These are phyloP conservation scores for Diarsia mendica DNA, from an alignment of 2,888 invertebrate species.

Conservation along the genomic window DNA sequence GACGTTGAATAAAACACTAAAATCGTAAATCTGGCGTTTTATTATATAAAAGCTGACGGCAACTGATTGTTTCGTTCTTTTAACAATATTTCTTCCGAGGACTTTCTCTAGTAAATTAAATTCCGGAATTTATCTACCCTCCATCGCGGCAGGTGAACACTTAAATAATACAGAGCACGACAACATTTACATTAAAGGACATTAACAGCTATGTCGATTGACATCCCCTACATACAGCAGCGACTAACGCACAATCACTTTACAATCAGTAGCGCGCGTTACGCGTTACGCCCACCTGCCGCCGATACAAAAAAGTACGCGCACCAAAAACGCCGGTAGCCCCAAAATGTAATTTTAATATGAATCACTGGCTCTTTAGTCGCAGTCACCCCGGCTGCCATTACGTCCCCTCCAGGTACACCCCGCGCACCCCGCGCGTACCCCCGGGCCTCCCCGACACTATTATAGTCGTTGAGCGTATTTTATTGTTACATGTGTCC, in stretches of 20 bases:
- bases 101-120: background rate
- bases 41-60: slow-evolving; percentile 45
- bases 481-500: slow-evolving; percentile 66
- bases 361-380: slow-evolving; percentile 64
- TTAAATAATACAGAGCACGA: background rate
- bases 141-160: background rate
- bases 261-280: slow-evolving; percentile 20
- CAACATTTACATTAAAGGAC: slow-evolving; percentile 10
- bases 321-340: slow-evolving; percentile 35
- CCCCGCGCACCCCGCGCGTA: background rate
- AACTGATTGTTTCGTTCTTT: slow-evolving; percentile 47
- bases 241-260: slow-evolving; percentile 35
- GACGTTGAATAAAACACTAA: slow-evolving; percentile 61
- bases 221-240: slow-evolving; percentile 15
- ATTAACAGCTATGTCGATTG: slow-evolving; percentile 4
- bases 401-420: slow-evolving; percentile 44
- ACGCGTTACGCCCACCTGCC: background rate
- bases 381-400: slow-evolving; percentile 58
- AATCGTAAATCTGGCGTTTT: slow-evolving; percentile 64
- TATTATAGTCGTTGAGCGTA: slow-evolving; percentile 59
- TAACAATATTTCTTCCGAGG: background rate
- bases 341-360: slow-evolving; percentile 66
- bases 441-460: slow-evolving; percentile 34
- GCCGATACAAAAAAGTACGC: slow-evolving; percentile 27
- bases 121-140: slow-evolving; percentile 15